A percentile compares a stretch with the other conserved stretches of the same genome.
phyloP scores from a whole-genome alignment of 2,797 vertebrate species.

The Apodemus agrarius region DNA sequence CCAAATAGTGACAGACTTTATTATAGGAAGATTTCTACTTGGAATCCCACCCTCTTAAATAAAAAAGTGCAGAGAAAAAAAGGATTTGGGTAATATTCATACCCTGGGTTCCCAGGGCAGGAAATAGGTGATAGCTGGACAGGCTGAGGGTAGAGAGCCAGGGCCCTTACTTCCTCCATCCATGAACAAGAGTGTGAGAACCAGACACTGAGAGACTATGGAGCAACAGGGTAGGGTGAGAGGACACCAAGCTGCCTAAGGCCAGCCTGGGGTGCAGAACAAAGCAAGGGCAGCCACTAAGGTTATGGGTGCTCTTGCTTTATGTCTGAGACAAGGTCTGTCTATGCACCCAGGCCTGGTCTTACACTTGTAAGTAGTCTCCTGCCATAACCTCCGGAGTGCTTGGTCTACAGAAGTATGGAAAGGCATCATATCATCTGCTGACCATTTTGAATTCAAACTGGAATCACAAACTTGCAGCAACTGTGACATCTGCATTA shows the following conservation, averaged over 20 bases:
- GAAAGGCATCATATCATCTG: neutral
- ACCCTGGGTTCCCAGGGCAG: slow-evolving; percentile 82
- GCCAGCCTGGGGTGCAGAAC: neutral
- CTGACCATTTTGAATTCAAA: slow-evolving; percentile 35
- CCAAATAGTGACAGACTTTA: slow-evolving; percentile 81
- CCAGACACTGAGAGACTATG: slow-evolving; percentile 57
- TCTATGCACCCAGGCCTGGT: neutral
- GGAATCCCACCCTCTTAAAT: slow-evolving; percentile 96
- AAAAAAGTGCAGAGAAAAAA: slow-evolving; percentile 99
- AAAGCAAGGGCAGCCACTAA: neutral
- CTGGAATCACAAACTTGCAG: neutral
- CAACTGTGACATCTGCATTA: neutral
- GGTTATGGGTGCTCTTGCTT: neutral
- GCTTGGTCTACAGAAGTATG: neutral
- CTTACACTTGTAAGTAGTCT: neutral
- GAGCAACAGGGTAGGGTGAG: slow-evolving; percentile 9
- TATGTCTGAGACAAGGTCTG: neutral
- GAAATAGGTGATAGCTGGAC: slow-evolving; percentile 64
- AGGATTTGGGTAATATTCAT: slow-evolving; percentile 97
- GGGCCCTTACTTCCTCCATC: slow-evolving; percentile 52
- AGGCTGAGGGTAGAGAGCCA: slow-evolving; percentile 50
- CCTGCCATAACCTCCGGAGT: neutral
- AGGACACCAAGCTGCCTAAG: slow-evolving; percentile 50
- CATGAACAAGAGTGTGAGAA: slow-evolving; percentile 36
- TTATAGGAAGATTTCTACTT: slow-evolving; percentile 84